A percentile compares a stretch with the other conserved stretches of the same genome.
Conservation (phyloP, 2,888 invertebrate species). For the Buathra laborator region DNA sequence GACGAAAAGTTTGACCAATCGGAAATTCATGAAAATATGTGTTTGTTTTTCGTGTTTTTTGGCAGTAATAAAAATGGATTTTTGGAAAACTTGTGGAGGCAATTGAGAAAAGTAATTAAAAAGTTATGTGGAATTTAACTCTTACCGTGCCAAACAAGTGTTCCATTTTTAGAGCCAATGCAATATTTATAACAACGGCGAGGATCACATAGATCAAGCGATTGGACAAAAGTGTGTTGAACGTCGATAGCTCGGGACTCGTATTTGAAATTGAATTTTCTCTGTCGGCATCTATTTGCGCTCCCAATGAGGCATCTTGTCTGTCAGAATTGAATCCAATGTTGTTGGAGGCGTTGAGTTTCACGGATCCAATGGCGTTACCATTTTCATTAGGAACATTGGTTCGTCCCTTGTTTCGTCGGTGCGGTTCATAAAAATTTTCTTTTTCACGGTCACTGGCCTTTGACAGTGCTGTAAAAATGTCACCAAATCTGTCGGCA, state of each 20-base stretch:
- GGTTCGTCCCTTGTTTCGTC: not conserved
- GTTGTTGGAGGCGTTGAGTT: constrained; percentile 19
- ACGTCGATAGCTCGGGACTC: constrained; percentile 42
- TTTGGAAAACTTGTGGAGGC: not conserved
- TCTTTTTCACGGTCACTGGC: not conserved
- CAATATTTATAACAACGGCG: constrained; percentile 78
- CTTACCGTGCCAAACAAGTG: constrained; percentile 79
- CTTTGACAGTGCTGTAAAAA: constrained; percentile 33
- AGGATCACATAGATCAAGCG: constrained; percentile 74
- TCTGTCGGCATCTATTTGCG: constrained; percentile 8
- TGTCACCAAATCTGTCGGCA: constrained; percentile 3
- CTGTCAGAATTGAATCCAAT: constrained; percentile 22
- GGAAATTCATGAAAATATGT: too few relatives aligned
- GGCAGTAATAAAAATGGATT: too few relatives aligned
- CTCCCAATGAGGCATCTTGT: constrained; percentile 20
- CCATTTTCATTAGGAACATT: constrained; percentile 45
- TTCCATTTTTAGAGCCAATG: constrained; percentile 74
- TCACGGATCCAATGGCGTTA: constrained; percentile 14
- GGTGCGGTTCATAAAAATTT: constrained; percentile 12
- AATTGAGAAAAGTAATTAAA: not conserved
- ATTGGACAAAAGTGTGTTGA: constrained; percentile 65
- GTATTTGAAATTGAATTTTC: constrained; percentile 48
- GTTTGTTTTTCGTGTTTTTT: too few relatives aligned
- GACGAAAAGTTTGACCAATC: too few relatives aligned
- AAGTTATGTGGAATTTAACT: constrained; percentile 1